Evolutionary conservation across 2,888 invertebrate genomes (phyloP).

Genomic region (Sipha maydis): DNA sequence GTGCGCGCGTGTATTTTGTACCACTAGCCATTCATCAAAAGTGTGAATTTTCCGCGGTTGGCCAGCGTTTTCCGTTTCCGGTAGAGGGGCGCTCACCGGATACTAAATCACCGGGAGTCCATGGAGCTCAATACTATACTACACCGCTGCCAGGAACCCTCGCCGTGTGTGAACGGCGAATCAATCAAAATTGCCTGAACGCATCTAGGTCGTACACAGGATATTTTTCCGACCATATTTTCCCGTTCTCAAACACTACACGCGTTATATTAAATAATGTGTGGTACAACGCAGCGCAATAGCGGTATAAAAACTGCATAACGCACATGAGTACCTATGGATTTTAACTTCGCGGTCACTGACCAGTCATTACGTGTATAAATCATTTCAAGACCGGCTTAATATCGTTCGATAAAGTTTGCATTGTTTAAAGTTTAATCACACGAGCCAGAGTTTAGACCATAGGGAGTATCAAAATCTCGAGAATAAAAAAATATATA

Average conservation of each 20-base stretch:
- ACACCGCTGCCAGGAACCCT: not conserved
- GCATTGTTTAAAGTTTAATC: constrained; percentile 40
- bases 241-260: not conserved
- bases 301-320: not conserved
- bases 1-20: not conserved
- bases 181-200: constrained; percentile 40
- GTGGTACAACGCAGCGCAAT: not conserved
- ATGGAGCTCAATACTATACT: not conserved
- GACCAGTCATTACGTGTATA: not conserved
- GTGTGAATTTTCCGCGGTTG: constrained; percentile 49
- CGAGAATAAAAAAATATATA: constrained; percentile 1
- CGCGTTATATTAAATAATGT: not conserved
- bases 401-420: constrained; percentile 14
- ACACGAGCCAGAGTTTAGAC: not conserved
- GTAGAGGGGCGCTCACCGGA: constrained; percentile 5
- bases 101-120: constrained; percentile 41
- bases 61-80: constrained; percentile 52
- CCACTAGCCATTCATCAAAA: constrained; percentile 33
- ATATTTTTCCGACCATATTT: constrained; percentile 24
- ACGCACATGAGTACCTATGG: too few species aligned
- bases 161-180: constrained; percentile 18
- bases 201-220: constrained; percentile 3
- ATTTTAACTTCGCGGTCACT: constrained; percentile 11
- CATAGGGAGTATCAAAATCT: not conserved
- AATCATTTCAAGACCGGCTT: constrained; percentile 18